phyloP scores from a whole-genome alignment of 2,113 vertebrate species.

The Megaceryle maxima region DNA sequence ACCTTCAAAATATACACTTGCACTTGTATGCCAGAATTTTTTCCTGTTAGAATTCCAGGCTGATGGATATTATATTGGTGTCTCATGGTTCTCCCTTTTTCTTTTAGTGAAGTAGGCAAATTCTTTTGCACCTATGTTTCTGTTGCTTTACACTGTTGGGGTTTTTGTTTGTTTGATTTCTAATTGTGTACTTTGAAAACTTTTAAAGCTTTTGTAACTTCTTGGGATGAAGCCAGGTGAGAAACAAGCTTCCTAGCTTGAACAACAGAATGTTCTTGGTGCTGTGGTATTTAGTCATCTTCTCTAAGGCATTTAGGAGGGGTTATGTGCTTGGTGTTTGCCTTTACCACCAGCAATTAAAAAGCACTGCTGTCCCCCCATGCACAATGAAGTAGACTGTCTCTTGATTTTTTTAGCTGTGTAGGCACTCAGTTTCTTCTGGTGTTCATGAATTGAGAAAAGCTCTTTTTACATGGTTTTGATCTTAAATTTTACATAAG shows the following conservation, averaged over 20 bases:
- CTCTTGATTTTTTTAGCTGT: not conserved
- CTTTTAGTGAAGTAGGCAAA: not conserved
- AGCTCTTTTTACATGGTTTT: not conserved
- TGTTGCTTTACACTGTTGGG: not conserved
- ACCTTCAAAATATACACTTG: not conserved
- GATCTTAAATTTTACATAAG: not conserved
- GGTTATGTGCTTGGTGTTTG: not conserved
- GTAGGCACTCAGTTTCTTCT: not conserved
- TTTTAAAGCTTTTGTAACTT: not conserved
- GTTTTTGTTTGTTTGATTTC: not conserved
- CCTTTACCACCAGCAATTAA: not conserved
- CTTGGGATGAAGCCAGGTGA: not conserved
- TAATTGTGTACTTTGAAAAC: not conserved
- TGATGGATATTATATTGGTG: not conserved
- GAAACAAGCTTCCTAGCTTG: not conserved
- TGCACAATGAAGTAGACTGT: not conserved
- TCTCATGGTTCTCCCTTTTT: not conserved
- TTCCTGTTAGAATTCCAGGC: not conserved
- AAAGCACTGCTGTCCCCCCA: not conserved
- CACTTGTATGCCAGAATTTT: not conserved
- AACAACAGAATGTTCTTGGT: not conserved
- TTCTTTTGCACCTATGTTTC: not conserved
- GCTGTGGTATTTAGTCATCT: not conserved
- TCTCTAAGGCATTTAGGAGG: not conserved
- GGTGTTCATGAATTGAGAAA: not conserved